Evolutionary conservation across 37 sponge, comb jelly and placozoan species (phyloP), one percentile per base, ranked within the genome.

Genomic region (Dysidea cf. avara): DNA sequence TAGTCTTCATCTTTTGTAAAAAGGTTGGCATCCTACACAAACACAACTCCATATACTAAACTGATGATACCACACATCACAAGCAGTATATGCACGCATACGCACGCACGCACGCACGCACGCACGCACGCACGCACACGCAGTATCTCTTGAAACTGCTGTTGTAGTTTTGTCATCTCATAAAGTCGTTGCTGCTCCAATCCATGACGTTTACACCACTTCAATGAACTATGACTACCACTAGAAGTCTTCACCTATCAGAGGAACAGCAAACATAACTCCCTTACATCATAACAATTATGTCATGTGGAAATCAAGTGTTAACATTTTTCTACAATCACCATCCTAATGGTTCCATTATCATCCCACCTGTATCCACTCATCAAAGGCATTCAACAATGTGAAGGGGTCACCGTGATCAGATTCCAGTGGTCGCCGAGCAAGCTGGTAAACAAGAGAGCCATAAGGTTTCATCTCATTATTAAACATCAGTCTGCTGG

Each of bases 131-230:
- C n/a, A n/a, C 49, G 25, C 18, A 83, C 84, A 68, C 69, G 79
- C 1, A 96, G 82, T 33, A 96, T 88, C 36, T 92, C 81, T 62
- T 80, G 74, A 54, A 96, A 96, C 76, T 96, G 96, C 32, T 83
- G 51, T 39, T 82, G 55, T 30, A 96, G 81, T 76, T 96, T 96
- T n/a, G 86, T 72, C 79, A 96, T 96, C 68, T 96, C 96, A 61
- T 89, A 96, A 18, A 96, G 76, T 46, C 93, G 74, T 66, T 96
- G 96, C 67, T 96, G 83, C 57, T 96, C 93, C 21, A 96, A 52
- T 1, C 92, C 92, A 37, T 88, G 30, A 13, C 78, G 47, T 62
- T 64, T 76, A 53, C 96, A 96, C 96, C 96, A 96, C 39, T 72
- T 80, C 61, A 77, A 54, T 7, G 85, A 40, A 7, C 77, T 56